A percentile compares a stretch with the other conserved stretches of the same genome.
Conservation (phyloP, 1,140 invertebrate species). For the Ptiloglossa arizonensis region DNA sequence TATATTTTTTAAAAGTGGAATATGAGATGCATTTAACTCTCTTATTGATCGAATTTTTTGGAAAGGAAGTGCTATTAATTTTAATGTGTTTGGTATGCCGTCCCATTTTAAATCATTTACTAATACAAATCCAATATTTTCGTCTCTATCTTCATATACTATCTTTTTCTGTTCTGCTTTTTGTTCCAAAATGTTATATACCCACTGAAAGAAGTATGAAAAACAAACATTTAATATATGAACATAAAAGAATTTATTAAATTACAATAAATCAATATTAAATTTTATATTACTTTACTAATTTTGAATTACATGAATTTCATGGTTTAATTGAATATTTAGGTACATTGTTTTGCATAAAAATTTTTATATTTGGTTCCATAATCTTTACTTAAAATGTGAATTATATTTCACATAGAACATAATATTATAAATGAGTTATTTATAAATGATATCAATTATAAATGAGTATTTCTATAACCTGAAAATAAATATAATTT, state of each 20-base stretch:
- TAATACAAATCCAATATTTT: conserved; percentile 92
- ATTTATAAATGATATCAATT: no score
- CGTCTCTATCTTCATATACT: conserved; percentile 90
- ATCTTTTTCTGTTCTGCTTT: conserved; percentile 94
- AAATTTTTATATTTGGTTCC: no score
- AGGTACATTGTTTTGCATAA: no score
- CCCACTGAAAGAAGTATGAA: conserved; percentile 89
- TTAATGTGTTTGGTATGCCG: conserved; percentile 89
- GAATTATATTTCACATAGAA: no score
- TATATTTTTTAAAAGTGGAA: conserved; percentile 93
- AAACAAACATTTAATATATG: conserved; percentile 15
- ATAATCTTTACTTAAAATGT: no score
- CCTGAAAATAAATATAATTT: neutral
- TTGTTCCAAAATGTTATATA: conserved; percentile 97
- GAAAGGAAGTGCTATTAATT: conserved; percentile 91
- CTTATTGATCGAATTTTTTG: conserved; percentile 91
- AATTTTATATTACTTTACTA: no score
- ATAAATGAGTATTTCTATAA: no score
- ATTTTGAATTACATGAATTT: neutral
- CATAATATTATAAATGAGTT: no score
- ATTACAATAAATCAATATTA: no score
- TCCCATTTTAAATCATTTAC: conserved; percentile 98
- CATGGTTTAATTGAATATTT: neutral
- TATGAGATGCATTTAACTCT: conserved; percentile 89
- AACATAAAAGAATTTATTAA: neutral